Evolutionary conservation across 2,797 vertebrate species (phyloP).

Genomic region (Morus bassanus): DNA sequence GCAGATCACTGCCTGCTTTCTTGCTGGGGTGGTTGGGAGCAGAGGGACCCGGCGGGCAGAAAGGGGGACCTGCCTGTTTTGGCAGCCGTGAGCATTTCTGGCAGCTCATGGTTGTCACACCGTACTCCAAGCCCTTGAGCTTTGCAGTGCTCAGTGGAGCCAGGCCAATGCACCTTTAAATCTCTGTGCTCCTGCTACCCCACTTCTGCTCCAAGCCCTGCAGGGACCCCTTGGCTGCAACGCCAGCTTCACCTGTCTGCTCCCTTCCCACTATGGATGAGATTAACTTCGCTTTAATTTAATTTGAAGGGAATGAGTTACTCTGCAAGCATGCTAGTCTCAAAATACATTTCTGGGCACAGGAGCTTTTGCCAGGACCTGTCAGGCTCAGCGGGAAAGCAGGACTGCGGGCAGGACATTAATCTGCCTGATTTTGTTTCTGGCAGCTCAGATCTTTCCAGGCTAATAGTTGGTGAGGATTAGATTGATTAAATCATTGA

Average conservation of each 20-base stretch:
- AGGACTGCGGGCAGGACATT: not conserved
- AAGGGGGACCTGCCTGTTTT: not conserved
- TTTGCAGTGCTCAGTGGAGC: not conserved
- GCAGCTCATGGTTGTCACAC: not conserved
- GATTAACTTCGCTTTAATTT: not conserved
- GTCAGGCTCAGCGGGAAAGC: not conserved
- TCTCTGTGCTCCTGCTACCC: not conserved
- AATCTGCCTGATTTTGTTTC: not conserved
- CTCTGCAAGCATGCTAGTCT: not conserved
- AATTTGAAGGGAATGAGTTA: slow-evolving; percentile 9
- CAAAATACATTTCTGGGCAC: slow-evolving; percentile 1
- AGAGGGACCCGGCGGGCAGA: not conserved
- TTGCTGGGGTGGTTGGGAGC: not conserved
- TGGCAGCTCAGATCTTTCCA: not conserved
- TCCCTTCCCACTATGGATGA: not conserved
- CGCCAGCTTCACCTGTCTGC: slow-evolving; percentile 20
- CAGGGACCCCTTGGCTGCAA: not conserved
- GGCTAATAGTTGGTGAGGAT: not conserved
- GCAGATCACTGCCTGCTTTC: not conserved
- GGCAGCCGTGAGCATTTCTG: not conserved
- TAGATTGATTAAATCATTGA: not conserved
- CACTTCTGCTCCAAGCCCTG: not conserved
- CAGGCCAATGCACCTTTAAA: not conserved
- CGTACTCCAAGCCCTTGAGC: not conserved
- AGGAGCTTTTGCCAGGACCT: slow-evolving; percentile 5